Percentiles rank a stretch among this genome's conserved stretches.
Conservation (phyloP, 2,888 invertebrate species). For the Eristalis intricaria region DNA sequence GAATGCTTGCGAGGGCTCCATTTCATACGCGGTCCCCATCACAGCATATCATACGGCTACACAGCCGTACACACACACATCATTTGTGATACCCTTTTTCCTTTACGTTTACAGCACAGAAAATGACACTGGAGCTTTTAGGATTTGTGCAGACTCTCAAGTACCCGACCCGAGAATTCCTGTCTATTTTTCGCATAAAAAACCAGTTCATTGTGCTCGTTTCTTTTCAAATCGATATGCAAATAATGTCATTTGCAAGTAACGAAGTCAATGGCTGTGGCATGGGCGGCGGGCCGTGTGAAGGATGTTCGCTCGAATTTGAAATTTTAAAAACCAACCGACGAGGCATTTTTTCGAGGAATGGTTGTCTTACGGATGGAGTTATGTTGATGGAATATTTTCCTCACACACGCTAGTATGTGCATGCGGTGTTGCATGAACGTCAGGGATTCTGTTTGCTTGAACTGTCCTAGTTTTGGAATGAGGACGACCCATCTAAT, state of each 20-base stretch:
- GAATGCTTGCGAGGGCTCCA: not conserved
- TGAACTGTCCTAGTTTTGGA: too few species aligned
- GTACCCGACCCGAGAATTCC: not conserved
- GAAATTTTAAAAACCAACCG: not conserved
- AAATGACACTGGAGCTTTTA: not conserved
- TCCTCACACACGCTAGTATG: too few species aligned
- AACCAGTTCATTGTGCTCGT: not conserved
- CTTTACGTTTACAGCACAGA: not conserved
- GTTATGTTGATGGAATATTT: not conserved
- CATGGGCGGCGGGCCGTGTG: not conserved
- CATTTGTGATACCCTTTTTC: not conserved
- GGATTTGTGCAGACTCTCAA: not conserved
- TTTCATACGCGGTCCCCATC: not conserved
- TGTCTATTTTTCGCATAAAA: slow-evolving; percentile 1
- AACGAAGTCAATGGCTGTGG: not conserved
- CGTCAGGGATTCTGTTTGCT: too few species aligned
- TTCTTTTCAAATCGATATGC: not conserved
- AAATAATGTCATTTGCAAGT: not conserved
- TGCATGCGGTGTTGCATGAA: too few species aligned
- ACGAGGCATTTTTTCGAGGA: not conserved
- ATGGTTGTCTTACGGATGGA: not conserved
- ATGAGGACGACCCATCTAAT: too few species aligned
- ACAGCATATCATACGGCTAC: not conserved
- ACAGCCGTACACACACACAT: not conserved
- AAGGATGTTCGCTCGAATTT: not conserved